Percentiles rank a stretch among this genome's conserved stretches.
Evolutionary conservation across 2,113 vertebrate genomes (phyloP).

Genomic region (Cinclus mexicanus): DNA sequence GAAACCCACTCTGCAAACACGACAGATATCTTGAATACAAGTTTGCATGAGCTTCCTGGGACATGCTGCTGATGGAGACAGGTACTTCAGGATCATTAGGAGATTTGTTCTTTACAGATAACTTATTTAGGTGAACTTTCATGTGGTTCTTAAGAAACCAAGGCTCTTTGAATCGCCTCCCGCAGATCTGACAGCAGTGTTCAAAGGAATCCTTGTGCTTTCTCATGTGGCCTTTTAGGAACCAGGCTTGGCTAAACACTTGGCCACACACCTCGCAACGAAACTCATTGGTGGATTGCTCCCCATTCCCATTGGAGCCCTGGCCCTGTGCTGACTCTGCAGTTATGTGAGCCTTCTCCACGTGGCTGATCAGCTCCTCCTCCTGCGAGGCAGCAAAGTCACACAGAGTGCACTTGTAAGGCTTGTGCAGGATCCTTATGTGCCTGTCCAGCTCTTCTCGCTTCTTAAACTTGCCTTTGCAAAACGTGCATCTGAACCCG

Average conservation of each 20-base stretch:
- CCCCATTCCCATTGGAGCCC: slow-evolving; percentile 80
- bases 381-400: slow-evolving; percentile 96
- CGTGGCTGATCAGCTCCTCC: slow-evolving; percentile 95
- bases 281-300: slow-evolving; percentile 89
- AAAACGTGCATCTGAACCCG: slow-evolving; percentile 96
- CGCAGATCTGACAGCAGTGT: slow-evolving; percentile 98
- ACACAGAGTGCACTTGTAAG: slow-evolving; percentile 98
- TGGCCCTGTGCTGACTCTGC: slow-evolving; percentile 91
- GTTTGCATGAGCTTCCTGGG: slow-evolving; percentile 94
- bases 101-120: slow-evolving; percentile 94
- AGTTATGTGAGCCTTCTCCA: slow-evolving; percentile 98
- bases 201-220: slow-evolving; percentile 99
- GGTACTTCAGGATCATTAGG: slow-evolving; percentile 79
- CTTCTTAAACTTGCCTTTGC: slow-evolving; percentile 99
- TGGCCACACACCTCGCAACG: slow-evolving; percentile 97
- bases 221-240: slow-evolving; percentile 98
- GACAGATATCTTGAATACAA: slow-evolving; percentile 95
- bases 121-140: slow-evolving; percentile 98
- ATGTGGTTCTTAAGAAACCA: slow-evolving; percentile 99
- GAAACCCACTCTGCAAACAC: slow-evolving; percentile 93
- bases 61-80: slow-evolving; percentile 85
- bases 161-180: slow-evolving; percentile 96
- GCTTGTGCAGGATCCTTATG: slow-evolving; percentile 97
- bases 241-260: slow-evolving; percentile 98
- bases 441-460: slow-evolving; percentile 95